Base-by-base conservation (phyloP, 1,140 invertebrate genomes). In the Helicoverpa armigera region DNA sequence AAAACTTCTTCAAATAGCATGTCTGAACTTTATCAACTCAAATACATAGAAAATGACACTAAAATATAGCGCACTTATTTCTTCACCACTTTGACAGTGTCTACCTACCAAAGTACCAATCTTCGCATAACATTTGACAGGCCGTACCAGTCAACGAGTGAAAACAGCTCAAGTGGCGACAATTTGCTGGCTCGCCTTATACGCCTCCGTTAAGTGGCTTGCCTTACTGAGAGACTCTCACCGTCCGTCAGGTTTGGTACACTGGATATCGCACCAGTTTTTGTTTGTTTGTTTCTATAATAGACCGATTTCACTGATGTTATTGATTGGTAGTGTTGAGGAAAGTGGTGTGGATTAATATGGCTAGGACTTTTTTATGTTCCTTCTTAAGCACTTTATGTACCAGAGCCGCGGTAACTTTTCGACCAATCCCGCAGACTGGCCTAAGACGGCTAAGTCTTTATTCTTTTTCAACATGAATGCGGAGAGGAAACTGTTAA, bases 181-280 rank as follows among this genome's bases (percentile, higher is more conserved):
- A 81, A 85, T 81, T 83, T 83, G 83, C 79, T 74, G 60, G 7
- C 16, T 80, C 50, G 70, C 87, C 85, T 80, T 88, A 82, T 85
- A 82, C 48, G 70, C 53, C 60, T 51, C 51, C 70, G 60, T 76
- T 83, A 86, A 78, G 76, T 80, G 61, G 69, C 60, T 73, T 60
- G 76, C 60, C 83, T 74, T 83, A 81, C 80, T 76, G 51, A 80
- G 70, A 81, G 82, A 88, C 85, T 88, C 84, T 87, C 83, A 84
- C 84, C 80, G 72, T 18, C 67, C 65, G 14, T 72, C 69, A n/a
- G 18, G 69, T 72, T 72, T 29, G 69, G 31, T 31, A 23, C 13
- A 31, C 69, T 72, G 12, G 69, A 29, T 54, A 72, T 70, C 23
- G 18, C 69, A 53, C 69, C 29, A 72, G 48, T 72, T 72, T 72